Conservation (phyloP, 2,888 invertebrate genomes). For the Nymphalis urticae region DNA sequence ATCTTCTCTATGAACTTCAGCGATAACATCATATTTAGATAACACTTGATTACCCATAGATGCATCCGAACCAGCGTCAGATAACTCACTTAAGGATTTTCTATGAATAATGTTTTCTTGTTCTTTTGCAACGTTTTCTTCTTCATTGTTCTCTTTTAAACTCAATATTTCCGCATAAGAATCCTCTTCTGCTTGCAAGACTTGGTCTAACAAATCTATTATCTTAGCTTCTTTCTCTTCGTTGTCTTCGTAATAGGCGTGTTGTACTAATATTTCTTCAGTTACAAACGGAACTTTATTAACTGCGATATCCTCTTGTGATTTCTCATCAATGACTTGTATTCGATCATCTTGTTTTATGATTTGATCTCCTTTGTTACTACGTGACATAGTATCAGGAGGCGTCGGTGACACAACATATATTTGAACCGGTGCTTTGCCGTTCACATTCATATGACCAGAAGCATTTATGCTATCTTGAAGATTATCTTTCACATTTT, state of each 20-base stretch:
- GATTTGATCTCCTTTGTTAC: constrained; percentile 49
- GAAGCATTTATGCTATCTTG: constrained; percentile 49
- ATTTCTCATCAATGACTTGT: constrained; percentile 43
- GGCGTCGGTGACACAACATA: constrained; percentile 71
- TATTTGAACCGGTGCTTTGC: constrained; percentile 67
- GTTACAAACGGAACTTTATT: constrained; percentile 48
- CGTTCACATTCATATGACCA: constrained; percentile 61
- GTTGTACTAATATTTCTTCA: constrained; percentile 60
- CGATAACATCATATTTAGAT: constrained; percentile 81
- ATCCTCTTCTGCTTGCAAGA: constrained; percentile 76
- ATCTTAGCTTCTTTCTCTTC: constrained; percentile 76
- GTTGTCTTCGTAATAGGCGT: constrained; percentile 63
- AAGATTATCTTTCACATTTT: constrained; percentile 43
- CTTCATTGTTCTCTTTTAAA: constrained; percentile 56
- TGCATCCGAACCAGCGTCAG: constrained; percentile 73
- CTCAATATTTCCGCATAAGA: constrained; percentile 64
- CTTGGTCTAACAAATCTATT: constrained; percentile 74
- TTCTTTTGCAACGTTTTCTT: constrained; percentile 43
- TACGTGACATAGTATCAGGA: constrained; percentile 59
- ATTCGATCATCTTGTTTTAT: constrained; percentile 34
- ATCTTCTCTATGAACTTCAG: constrained; percentile 81
- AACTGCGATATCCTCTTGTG: constrained; percentile 44
- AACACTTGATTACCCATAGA: constrained; percentile 69
- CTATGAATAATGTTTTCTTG: constrained; percentile 54
- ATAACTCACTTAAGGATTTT: constrained; percentile 68